Base-by-base conservation (phyloP, 2,113 vertebrate species). In the Nestor notabilis region DNA sequence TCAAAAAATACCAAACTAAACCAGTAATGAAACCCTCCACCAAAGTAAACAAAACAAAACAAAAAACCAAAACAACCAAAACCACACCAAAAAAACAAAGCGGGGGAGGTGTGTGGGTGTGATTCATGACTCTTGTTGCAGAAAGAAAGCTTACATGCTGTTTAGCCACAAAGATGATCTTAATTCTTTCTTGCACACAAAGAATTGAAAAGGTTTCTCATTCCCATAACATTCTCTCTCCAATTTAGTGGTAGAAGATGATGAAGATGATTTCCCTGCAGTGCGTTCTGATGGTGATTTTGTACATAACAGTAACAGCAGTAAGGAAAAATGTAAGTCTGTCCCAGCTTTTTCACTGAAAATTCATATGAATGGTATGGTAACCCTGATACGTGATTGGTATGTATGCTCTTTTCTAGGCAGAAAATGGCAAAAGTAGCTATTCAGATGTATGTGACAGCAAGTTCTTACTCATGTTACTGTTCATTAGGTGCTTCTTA, bases 211-310 rank as follows among this genome's bases (percentile, higher is more conserved):
- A 66, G 2, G 18, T 65, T 92, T 89, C 39, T 68, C 31, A 75
- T 13, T 68, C 13, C 15, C 0, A 0, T 92, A 61, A 94, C 29
- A 11, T 19, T 93, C 9, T 98, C 35, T 97, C 84, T 92, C 93
- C 60, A 82, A 97, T 98, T 84, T 95, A 99, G 99, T 99, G 53
- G 98, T 99, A 93, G 99, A 99, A 98, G 99, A 99, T 50, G 99
- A 99, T 94, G 99, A 99, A 97, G 99, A 99, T 60, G 99, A 99
- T 91, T 99, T 99, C 74, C 98, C 99, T 81, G 98, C 98, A 69
- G 96, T 98, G 68, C 99, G 99, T 41, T 95, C 98, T 14, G 99
- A 99, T 77, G 98, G 99, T 10, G 99, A 99, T 35, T 99, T 99
- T 97, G 96, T 99, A 71, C 99, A 99, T 96, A 99, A 98, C 97